Base-by-base conservation (phyloP, 2,888 invertebrate species). In the Ptilodon capucinus region DNA sequence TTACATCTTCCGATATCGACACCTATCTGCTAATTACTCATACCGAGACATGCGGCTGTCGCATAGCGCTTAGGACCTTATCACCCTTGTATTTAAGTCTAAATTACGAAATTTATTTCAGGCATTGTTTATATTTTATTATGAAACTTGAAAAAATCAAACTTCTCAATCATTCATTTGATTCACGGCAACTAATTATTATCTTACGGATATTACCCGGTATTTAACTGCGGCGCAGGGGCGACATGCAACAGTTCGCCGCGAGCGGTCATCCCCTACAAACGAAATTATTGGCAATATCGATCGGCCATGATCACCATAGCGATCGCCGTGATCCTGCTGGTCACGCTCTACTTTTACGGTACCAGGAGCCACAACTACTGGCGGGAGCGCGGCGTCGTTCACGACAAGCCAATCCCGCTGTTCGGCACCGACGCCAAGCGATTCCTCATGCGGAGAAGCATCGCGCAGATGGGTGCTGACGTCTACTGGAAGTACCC, bases 401-500 rank as follows among this genome's bases (percentile, higher is more conserved):
- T 68, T 53, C 74, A 85, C 54, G 76, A 81, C 38, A 62, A 69
- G 5, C 84, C 85, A 0, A 44, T 79, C 2, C 70, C 76, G 0
- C 57, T 83, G 14, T 68, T 84, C 16, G 85, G 85, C 0, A 83
- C 72, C 4, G 75, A 81, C n/a, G 59, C 64, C 0, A 54, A 49
- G 11, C 68, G 74, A 11, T 79, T 71, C 43, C 50, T 81, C 3
- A 47, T 69, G 47, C 65, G 61, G 38, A 69, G 62, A 42, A 82
- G 84, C 51, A 50, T 76, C 11, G 64, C 78, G 1, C 61, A 83
- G 49, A 52, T 65, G 8, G 47, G 67, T 2, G 71, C 64, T 0
- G 80, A 82, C n/a, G 52, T 64, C 8, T 85, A 84, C 56, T 71
- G 74, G 68, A 76, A 72, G 48, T 83, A 75, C 48, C 84, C 84